Evolutionary conservation across 1,140 invertebrate species (phyloP).

Genomic region (Harlomillsia oculata): DNA sequence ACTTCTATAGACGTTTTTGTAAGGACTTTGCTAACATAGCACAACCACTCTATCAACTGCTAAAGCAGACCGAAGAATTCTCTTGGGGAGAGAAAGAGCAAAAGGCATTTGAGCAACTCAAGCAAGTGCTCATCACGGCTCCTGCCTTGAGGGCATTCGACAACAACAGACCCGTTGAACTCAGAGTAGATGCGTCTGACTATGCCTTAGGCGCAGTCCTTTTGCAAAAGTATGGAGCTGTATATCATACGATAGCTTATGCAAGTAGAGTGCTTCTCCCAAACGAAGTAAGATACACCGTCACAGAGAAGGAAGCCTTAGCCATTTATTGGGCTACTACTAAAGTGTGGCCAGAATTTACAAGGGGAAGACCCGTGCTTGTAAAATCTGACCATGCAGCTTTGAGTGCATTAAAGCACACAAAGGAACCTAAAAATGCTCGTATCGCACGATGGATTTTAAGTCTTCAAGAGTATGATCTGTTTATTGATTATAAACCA

Average conservation of each 20-base stretch:
- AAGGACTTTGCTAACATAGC: constrained; percentile 29
- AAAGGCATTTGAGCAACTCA: constrained; percentile 39
- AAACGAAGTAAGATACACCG: constrained; percentile 10
- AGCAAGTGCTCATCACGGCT: constrained; percentile 32
- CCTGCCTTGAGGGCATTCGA: constrained; percentile 36
- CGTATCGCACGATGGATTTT: constrained; percentile 13
- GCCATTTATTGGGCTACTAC: too few relatives aligned
- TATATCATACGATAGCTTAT: constrained; percentile 37
- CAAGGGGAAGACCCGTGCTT: neutral
- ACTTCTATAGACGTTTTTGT: constrained; percentile 41
- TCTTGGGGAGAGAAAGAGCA: constrained; percentile 38
- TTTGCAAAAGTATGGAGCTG: constrained; percentile 35
- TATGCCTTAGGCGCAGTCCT: constrained; percentile 37
- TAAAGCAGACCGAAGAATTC: constrained; percentile 39
- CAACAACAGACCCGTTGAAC: constrained; percentile 9
- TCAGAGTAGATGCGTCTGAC: constrained; percentile 35
- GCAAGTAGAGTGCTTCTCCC: constrained; percentile 34
- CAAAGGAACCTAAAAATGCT: neutral
- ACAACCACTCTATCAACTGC: constrained; percentile 19
- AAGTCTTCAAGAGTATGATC: constrained; percentile 8
- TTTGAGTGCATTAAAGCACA: neutral
- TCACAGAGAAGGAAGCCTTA: neutral
- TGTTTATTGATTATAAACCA: constrained; percentile 8
- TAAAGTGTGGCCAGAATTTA: too few relatives aligned
- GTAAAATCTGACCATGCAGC: constrained; percentile 1